Evolutionary conservation across 1,140 invertebrate species (phyloP).

Genomic region (Pseudomyrmex sp.): DNA sequence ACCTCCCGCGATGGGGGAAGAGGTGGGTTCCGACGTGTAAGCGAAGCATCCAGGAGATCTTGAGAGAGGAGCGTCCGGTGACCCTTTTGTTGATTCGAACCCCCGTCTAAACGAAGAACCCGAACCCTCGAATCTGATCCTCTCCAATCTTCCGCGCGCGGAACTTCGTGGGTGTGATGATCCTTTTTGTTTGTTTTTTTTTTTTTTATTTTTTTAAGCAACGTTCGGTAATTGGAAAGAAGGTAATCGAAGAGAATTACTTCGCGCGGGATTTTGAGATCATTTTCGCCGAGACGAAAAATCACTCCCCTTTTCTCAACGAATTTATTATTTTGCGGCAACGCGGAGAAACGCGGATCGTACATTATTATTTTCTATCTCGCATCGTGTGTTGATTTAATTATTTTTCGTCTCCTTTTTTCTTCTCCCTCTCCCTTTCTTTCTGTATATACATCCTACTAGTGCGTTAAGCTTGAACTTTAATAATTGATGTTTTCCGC

Average conservation of each 20-base stretch:
- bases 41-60: slow-evolving; percentile 20
- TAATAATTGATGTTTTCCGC: slow-evolving; percentile 29
- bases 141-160: slow-evolving; percentile 17
- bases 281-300: not conserved
- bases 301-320: not conserved
- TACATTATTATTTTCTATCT: too few species aligned
- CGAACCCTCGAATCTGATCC: slow-evolving; percentile 43
- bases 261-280: not conserved
- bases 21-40: not conserved
- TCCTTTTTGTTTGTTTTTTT: not conserved
- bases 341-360: too few species aligned
- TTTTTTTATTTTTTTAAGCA: not conserved
- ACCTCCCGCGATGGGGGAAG: slow-evolving; percentile 30
- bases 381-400: not conserved
- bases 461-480: slow-evolving; percentile 1
- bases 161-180: not conserved
- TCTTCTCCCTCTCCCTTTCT: not conserved
- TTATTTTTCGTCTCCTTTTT: not conserved
- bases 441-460: not conserved
- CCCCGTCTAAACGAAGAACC: slow-evolving; percentile 48
- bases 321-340: not conserved
- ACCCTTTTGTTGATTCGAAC: slow-evolving; percentile 36
- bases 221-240: slow-evolving; percentile 28
- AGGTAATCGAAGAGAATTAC: slow-evolving; percentile 12
- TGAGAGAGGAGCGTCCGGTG: slow-evolving; percentile 42